phyloP scores from a whole-genome alignment of 2,888 invertebrate species.

The Agrenia bidenticulata region DNA sequence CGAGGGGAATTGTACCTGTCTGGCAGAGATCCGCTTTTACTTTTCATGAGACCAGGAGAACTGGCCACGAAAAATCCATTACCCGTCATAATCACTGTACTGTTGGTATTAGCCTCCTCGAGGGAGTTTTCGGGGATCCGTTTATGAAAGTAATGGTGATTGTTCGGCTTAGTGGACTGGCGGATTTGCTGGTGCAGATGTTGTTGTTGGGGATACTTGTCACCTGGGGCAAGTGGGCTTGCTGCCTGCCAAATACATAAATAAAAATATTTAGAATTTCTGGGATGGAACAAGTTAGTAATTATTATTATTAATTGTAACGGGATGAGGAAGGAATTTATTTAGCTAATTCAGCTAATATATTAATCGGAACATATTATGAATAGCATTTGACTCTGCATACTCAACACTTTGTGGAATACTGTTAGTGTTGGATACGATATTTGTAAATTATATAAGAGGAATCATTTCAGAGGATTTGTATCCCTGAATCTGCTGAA shows the following conservation, averaged over 20 bases:
- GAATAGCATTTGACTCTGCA: no score
- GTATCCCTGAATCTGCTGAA: no score
- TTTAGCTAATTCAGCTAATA: no score
- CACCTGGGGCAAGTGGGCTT: conserved; percentile 47
- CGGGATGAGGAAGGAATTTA: no score
- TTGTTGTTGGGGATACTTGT: conserved; percentile 37
- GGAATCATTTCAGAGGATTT: no score
- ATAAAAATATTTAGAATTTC: no score
- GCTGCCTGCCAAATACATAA: conserved; percentile 43
- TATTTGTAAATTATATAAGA: no score
- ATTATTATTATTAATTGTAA: no score
- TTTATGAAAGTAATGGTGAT: neutral
- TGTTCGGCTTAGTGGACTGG: neutral
- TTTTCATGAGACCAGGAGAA: conserved; percentile 38
- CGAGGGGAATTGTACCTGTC: conserved; percentile 30
- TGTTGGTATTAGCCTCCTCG: conserved; percentile 5
- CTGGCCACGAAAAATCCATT: conserved; percentile 26
- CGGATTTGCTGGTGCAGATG: neutral
- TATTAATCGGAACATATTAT: no score
- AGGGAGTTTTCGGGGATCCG: neutral
- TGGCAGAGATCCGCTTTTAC: conserved; percentile 48
- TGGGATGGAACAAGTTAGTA: no score
- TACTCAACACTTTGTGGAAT: no score
- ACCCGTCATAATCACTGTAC: conserved; percentile 26
- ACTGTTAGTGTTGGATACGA: no score